Evolutionary conservation across 2,113 vertebrate genomes (phyloP), one percentile per base, ranked within the genome.

Genomic region (Myanophis thanlyinensis): DNA sequence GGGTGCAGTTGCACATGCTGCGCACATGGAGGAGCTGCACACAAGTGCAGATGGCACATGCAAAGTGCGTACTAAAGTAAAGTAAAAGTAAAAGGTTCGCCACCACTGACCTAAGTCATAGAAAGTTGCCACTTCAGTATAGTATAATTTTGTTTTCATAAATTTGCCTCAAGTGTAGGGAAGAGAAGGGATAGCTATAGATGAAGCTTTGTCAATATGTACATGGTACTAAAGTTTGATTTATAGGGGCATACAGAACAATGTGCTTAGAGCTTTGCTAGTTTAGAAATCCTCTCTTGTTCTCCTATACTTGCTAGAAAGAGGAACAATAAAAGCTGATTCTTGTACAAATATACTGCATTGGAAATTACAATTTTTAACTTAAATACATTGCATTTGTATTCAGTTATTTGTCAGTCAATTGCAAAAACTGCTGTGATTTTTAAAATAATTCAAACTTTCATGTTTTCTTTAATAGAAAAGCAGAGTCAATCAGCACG

Each of bases 401-500:
- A 0, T 94, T 92, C 86, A 88, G 94, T 15, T 35, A 30, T 5
- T 13, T 25, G 53, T 95, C 96, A 94, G n/a, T 52, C 13, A 95
- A 35, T 30, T 44, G 22, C 52, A 85, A 44, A 85, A 3, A 0
- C 85, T 27, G 9, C 88, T 94, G 85, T 73, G 30, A 54, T 85
- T 85, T 59, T 86, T 54, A 35, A 35, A 1, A 47, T 54, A 35
- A 40, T 15, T 89, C 22, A 90, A 51, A 3, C 8, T 18, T 51
- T 22, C 30, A 47, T 89, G 0, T 25, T 84, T 86, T 89, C 23
- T 90, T 95, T 97, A 97, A 93, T 94, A 98, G 98, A 95, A 98
- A 97, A 94, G 97, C 95, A 96, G 98, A 98, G 0, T 94, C 97
- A 91, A 96, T 94, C 86, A 95, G 96, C 53, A 40, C 93, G 2